A percentile compares a stretch with the other conserved stretches of the same genome.
Evolutionary conservation across 1,140 invertebrate species (phyloP).

Genomic region (Plectus sambesii): DNA sequence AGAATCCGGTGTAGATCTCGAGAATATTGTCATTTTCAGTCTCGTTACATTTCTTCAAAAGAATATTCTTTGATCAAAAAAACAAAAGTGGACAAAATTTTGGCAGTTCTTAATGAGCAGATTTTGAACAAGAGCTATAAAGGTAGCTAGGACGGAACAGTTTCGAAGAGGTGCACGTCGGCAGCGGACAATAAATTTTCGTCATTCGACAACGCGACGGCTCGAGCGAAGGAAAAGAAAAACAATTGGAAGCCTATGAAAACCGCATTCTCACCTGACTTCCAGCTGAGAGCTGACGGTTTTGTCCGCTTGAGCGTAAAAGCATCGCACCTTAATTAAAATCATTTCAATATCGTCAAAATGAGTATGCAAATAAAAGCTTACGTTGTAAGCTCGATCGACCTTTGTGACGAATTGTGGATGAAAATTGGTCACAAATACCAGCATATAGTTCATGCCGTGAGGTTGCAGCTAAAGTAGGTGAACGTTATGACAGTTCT

Average conservation of each 20-base stretch:
- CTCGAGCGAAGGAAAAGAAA: no score
- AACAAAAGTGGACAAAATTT: not conserved
- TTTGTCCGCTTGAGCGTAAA: slow-evolving; percentile 29
- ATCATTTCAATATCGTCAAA: no score
- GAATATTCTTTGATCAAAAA: no score
- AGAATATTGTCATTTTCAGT: no score
- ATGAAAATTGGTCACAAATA: slow-evolving; percentile 32
- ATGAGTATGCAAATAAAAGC: no score
- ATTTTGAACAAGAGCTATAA: not conserved
- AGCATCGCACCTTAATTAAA: slow-evolving; percentile 31
- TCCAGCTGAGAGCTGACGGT: slow-evolving; percentile 24
- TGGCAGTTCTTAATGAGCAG: not conserved
- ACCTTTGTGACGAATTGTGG: slow-evolving; percentile 35
- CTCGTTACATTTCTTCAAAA: no score
- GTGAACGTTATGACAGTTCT: slow-evolving; percentile 6
- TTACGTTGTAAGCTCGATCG: slow-evolving; percentile 32
- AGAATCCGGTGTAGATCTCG: no score
- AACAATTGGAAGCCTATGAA: not conserved
- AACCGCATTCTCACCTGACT: slow-evolving; percentile 23
- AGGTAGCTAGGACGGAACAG: not conserved
- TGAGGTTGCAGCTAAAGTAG: slow-evolving; percentile 25
- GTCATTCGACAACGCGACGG: no score
- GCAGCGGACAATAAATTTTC: no score
- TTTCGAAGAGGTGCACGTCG: no score
- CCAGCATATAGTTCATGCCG: slow-evolving; percentile 27